Base-by-base conservation (phyloP, 1,140 invertebrate species). In the Dolichoris vasculosae region DNA sequence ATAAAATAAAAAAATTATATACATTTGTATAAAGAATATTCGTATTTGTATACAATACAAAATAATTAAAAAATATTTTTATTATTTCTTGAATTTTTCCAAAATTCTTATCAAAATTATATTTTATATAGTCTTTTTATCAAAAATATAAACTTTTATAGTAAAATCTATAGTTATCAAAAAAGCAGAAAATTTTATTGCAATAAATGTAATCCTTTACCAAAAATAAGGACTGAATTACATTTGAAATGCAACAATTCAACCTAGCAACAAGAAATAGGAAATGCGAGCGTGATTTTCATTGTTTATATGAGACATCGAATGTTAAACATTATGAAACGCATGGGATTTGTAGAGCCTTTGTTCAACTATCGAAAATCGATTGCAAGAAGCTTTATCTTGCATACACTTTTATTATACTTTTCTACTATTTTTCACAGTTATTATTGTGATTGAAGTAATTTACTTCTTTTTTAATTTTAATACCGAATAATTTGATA, bases 291-390 rank as follows among this genome's bases (percentile, higher is more conserved):
- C 63, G 79, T 23, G 64, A 82, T 43, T 81, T 81, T 69, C 79
- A 81, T 69, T 81, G 64, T 81, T 81, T 81, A 81, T 81, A 40
- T 69, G 79, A 69, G 64, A 48, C 63, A 71, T 82, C 32, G 64
- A 82, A 82, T 82, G 43, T 46, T 30, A 43, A 82, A 82, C 43
- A 71, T 82, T 82, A 82, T n/a, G 59, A 43, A 82, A 46, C 0
- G 64, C 20, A 20, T 7, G 13, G 64, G 30, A 71, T 71, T 82
- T 82, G 64, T 51, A 82, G 64, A 69, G 38, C 79, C 11, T 82
- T 71, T 82, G 79, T 82, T 82, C 23, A 82, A 71, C 79, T 82
- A 82, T 82, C 64, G 64, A 71, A 71, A 71, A 71, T 82, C 79
- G 79, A 82, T 82, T n/a, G 9, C 40, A 79, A 64, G 59, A 80